phyloP scores from a whole-genome alignment of 2,888 invertebrate genomes.

The Flexamia atlantica region DNA sequence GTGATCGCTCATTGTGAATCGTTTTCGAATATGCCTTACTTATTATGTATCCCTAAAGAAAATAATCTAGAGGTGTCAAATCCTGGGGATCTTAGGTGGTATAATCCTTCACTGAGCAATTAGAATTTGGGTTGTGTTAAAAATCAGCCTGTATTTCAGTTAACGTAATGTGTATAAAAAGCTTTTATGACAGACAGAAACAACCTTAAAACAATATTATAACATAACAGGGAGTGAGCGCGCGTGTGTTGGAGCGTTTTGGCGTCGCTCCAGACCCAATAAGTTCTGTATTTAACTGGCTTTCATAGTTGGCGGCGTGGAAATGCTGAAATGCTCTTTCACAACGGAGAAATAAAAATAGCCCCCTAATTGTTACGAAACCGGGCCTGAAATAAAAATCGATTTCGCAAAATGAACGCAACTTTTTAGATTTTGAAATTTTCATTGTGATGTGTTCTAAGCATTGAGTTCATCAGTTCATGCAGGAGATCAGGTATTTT shows the following conservation, averaged over 20 bases:
- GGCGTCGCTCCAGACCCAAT: background rate
- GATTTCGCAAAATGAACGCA: background rate
- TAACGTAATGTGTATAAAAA: no score
- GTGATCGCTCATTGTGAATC: no score
- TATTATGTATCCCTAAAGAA: no score
- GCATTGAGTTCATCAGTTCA: background rate
- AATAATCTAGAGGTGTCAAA: no score
- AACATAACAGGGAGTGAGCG: background rate
- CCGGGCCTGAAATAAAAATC: background rate
- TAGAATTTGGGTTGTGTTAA: no score
- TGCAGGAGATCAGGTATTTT: background rate
- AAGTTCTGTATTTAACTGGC: slow-evolving; percentile 17
- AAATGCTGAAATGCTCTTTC: background rate
- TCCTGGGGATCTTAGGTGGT: no score
- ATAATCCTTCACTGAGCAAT: no score
- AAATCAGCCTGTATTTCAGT: no score
- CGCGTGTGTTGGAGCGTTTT: background rate
- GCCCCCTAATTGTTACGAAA: background rate
- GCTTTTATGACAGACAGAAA: no score
- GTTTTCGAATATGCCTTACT: no score
- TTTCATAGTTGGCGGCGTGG: background rate
- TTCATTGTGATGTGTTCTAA: background rate
- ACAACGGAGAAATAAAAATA: background rate
- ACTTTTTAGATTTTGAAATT: background rate
- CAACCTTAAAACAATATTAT: no score